Evolutionary conservation across 1,140 invertebrate genomes (phyloP), one percentile per base, ranked within the genome.

Genomic region (Solenopsis fugax): DNA sequence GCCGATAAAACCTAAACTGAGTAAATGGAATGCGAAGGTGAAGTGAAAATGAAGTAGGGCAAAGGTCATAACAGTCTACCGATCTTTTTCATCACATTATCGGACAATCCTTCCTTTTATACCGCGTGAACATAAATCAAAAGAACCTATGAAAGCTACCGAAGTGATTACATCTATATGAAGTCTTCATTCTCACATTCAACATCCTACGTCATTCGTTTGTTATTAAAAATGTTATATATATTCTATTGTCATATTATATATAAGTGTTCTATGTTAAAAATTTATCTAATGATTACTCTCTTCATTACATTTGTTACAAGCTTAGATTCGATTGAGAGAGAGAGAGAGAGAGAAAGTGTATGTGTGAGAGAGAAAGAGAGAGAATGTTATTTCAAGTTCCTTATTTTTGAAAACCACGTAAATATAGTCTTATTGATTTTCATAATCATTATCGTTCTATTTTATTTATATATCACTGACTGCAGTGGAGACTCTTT

Each of bases 11-110:
- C 10, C 10, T 69, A 0, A n/a, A 29, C 4, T 45, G 4, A 10
- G 16, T 62, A 48, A 29, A 60, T 6, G 7, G 54, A 73, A 34
- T 81, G 37, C 10, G 50, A 81, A 41, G 21, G 21, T 69, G 34
- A 48, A 50, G 18, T 7, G 18, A 84, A 73, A 62, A 75, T 34
- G 69, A 48, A 60, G 16, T 84, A 84, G 54, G 69, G 41, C 80
- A 58, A 48, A 75, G 52, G 24, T 84, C 69, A 4, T 60, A 73
- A 80, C n/a, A 29, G 50, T 5, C 29, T 16, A 10, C 10, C 21
- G 34, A 71, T 69, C 34, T 29, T 56, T 41, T 71, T 54, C 60
- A 65, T 76, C 21, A 24, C 48, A n/a, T 81, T 81, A 54, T 69
- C 29, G 34, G 48, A 45, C 18, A 48, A 2, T 69, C 7, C 64